These are phyloP conservation scores for Mystacides longicornis DNA, from an alignment of 2,888 invertebrate species.

Conservation along the genomic window DNA sequence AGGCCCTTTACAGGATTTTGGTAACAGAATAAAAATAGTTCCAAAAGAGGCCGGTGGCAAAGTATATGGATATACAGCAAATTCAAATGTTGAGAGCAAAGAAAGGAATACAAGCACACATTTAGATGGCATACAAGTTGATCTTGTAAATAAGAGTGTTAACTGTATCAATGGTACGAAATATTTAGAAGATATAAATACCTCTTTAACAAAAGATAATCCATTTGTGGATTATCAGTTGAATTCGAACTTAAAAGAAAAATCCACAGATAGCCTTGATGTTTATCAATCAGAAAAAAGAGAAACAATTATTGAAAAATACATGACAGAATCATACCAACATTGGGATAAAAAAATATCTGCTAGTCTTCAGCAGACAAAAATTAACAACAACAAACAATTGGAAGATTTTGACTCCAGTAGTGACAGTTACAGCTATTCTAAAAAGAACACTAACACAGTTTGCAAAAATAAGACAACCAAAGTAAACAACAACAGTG, in stretches of 20 bases:
- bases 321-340: neutral
- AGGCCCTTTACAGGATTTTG: neutral
- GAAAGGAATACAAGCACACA: no score
- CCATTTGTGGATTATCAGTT: no score
- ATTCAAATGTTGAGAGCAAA: no score
- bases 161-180: no score
- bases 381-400: neutral
- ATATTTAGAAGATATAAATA: no score
- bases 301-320: neutral
- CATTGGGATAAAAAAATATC: neutral
- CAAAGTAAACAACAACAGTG: neutral
- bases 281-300: neutral
- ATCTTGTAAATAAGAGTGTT: no score
- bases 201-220: no score
- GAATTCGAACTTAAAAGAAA: neutral
- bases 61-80: no score
- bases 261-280: neutral
- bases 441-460: neutral
- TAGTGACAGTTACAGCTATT: neutral
- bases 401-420: neutral
- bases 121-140: no score
- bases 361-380: neutral
- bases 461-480: neutral
- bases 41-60: no score
- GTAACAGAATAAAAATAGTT: neutral